Conservation (phyloP, 1,140 invertebrate species). For the Arctopsyche grandis region DNA sequence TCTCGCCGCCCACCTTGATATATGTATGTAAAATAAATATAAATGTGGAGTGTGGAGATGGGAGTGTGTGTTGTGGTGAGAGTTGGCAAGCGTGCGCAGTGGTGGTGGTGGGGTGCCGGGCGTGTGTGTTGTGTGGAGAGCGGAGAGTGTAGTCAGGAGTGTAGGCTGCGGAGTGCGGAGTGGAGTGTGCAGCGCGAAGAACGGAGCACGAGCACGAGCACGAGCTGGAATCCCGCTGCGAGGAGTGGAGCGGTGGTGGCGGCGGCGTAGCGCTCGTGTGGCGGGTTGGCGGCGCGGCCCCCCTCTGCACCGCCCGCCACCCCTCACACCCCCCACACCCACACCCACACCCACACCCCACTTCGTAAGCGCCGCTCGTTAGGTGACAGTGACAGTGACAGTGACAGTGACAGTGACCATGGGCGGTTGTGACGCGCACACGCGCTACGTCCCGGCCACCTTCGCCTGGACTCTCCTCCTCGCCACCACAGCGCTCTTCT, state of each 20-base stretch:
- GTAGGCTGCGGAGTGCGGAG: no score
- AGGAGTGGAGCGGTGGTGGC: background rate
- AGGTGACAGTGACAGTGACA: conserved; percentile 10
- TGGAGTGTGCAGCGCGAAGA: no score
- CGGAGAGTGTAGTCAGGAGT: no score
- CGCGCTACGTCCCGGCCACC: conserved; percentile 93
- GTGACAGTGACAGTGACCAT: conserved; percentile 64
- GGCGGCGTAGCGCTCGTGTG: conserved; percentile 57
- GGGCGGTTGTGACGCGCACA: conserved; percentile 93
- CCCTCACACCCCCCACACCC: no score
- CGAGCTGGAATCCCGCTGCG: background rate
- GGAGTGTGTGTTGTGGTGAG: no score
- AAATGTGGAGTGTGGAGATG: no score
- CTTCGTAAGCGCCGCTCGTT: no score
- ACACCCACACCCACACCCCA: no score
- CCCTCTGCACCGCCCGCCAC: background rate
- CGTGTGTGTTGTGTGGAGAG: no score
- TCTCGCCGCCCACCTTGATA: no score
- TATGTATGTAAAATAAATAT: no score
- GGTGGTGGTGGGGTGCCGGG: no score
- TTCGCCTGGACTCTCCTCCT: conserved; percentile 95
- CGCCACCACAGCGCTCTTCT: conserved; percentile 91
- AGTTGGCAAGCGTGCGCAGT: background rate
- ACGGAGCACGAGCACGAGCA: background rate
- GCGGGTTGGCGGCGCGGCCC: background rate